Evolutionary conservation across 92 coral and sea anemone genomes (phyloP), one percentile per base, ranked within the genome.

Genomic region (Epizoanthus illoricatus): DNA sequence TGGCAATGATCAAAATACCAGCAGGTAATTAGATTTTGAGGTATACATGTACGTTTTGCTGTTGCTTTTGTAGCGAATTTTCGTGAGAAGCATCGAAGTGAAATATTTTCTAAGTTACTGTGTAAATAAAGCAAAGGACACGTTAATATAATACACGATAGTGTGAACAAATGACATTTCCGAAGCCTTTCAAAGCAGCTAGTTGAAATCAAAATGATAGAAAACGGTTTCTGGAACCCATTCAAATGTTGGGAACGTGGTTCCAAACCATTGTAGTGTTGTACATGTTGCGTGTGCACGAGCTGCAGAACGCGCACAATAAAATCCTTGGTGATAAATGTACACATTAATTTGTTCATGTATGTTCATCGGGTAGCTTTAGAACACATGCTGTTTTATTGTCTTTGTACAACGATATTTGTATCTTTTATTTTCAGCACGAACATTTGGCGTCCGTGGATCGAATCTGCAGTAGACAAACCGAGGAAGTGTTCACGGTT

Each of bases 371-470:
- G 56, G 17, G 45, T 5, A 21, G 33, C 28, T 45, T 71, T 71
- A 21, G 12, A 5, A n/a, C 6, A 6, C 47, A 8, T 20, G 21
- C 19, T 24, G 13, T 41, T 7, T 47, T 20, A 24, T n/a, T 71
- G 28, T 43, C 7, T 47, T 71, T 0, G 47, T 39, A 70, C 56
- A 47, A 47, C 76, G 45, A 24, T 1, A 24, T 20, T 47, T 43
- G 20, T 12, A 45, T 9, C 52, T 20, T 71, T 71, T 71, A 0
- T 65, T 63, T 75, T 7, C 80, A 87, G 90, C 52, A 66, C 81
- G 41, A 87, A 89, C 70, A 89, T 92, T 75, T 92, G 95, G 93
- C 92, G 93, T 6, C 93, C 95, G 3, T 92, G 93, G 95, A 79
- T 74, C 43, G 91, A 87, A 16, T 61, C 73, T 52, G 52, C 83